Percentiles rank a stretch among this genome's conserved stretches.
These are phyloP conservation scores for Micrastur ruficollis DNA, from an alignment of 2,797 vertebrate species.

Conservation along the genomic window DNA sequence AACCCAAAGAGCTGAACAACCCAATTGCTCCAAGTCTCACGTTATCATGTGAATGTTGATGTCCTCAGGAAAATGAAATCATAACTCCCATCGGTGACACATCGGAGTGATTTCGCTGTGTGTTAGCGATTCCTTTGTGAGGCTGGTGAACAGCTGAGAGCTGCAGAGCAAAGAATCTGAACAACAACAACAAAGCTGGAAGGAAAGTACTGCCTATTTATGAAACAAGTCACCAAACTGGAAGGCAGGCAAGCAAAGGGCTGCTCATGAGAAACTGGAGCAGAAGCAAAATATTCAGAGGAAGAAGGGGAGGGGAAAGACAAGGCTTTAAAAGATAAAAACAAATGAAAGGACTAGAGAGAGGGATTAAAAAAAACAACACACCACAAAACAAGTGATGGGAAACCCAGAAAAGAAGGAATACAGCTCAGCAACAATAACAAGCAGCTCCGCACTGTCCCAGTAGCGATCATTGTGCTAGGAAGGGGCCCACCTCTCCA, in stretches of 20 bases:
- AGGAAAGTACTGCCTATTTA: slow-evolving; percentile 47
- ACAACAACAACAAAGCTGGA: slow-evolving; percentile 46
- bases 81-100: slow-evolving; percentile 45
- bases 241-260: slow-evolving; percentile 2
- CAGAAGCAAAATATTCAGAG: slow-evolving; percentile 9
- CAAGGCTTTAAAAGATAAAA: background rate
- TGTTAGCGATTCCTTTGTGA: slow-evolving; percentile 37
- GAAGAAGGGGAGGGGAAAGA: background rate
- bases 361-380: background rate
- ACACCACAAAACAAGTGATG: background rate
- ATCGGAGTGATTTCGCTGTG: slow-evolving; percentile 11
- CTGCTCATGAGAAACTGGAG: slow-evolving; percentile 19
- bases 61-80: slow-evolving; percentile 59
- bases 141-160: slow-evolving; percentile 37
- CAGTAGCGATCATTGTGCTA: background rate
- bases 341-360: background rate
- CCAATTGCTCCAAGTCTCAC: background rate
- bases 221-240: background rate
- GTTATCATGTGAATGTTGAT: background rate
- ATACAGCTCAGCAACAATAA: background rate
- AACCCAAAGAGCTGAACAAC: background rate
- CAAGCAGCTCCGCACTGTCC: background rate
- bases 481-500: background rate
- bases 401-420: background rate
- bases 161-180: slow-evolving; percentile 44